Evolutionary conservation across 2,797 vertebrate species (phyloP), one percentile per base, ranked within the genome.

Genomic region (Spheniscus humboldti): DNA sequence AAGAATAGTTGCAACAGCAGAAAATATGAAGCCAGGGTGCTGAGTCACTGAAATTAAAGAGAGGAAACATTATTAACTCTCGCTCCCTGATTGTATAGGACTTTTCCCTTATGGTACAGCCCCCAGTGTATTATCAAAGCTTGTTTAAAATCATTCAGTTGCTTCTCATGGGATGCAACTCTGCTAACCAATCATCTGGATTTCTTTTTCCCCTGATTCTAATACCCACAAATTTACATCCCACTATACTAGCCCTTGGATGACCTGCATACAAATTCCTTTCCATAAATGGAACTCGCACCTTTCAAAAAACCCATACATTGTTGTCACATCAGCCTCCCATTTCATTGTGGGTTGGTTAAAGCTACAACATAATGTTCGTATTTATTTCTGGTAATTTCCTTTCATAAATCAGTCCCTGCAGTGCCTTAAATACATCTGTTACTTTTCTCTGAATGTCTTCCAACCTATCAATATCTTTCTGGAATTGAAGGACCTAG

Each of bases 361-460:
- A 91, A 84, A 88, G 41, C 45, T 91, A 67, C 31, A 91, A 66
- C 59, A 75, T 62, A 95, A 87, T 16, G 78, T 84, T 92, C 39
- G 66, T 67, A 84, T 92, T 91, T 90, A 89, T 60, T 83, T 94
- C 71, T 96, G 89, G 69, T 60, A 81, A 95, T 97, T 85, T 94
- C 43, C 75, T 73, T 50, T 75, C 33, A 66, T 78, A 94, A 97
- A 93, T 94, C 23, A 86, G 55, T 81, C 76, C 64, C 74, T 53
- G 81, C 68, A 88, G 76, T 62, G 20, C 68, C 64, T 94, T 92
- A 91, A 94, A 92, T 59, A 78, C n/a, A 75, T 88, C 43, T 78
- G 47, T 66, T 92, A 63, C 56, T 90, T 84, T 81, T 45, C 57
- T 94, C 52, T 92, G 79, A 96, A 86, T 62, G 41, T 83, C 71